These are phyloP conservation scores for Oxyteleia sp. DNA, from an alignment of 2,888 invertebrate species.

Conservation along the genomic window DNA sequence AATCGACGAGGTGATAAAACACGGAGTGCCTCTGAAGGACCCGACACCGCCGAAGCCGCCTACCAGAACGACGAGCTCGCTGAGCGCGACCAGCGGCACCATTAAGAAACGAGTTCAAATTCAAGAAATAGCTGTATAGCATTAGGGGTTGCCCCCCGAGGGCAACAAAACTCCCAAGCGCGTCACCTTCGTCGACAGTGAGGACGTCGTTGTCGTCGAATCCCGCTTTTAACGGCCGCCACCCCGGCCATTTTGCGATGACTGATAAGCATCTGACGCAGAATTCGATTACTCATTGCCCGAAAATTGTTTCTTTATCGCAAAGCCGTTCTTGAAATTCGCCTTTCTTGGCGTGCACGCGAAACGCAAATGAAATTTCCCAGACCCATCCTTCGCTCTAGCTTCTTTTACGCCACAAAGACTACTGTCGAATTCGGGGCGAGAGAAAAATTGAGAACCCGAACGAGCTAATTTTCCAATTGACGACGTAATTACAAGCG, in stretches of 20 bases:
- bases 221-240: constrained; percentile 81
- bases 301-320: constrained; percentile 17
- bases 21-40: constrained; percentile 73
- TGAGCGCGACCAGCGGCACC: constrained; percentile 87
- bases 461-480: constrained; percentile 36
- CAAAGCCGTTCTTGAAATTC: too few species aligned
- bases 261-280: constrained; percentile 36
- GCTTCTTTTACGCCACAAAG: background rate
- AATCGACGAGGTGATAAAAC: constrained; percentile 72
- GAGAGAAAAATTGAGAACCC: constrained; percentile 25
- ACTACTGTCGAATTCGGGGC: background rate
- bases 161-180: constrained; percentile 84
- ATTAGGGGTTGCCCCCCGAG: constrained; percentile 87
- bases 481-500: constrained; percentile 29
- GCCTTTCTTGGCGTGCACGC: too few species aligned
- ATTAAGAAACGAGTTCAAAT: constrained; percentile 94
- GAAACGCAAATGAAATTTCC: too few species aligned
- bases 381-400: too few species aligned
- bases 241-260: constrained; percentile 16
- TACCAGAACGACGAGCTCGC: constrained; percentile 84
- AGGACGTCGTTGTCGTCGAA: constrained; percentile 77
- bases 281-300: constrained; percentile 29
- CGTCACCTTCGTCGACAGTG: constrained; percentile 85
- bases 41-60: constrained; percentile 85
- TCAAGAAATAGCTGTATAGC: constrained; percentile 94